phyloP scores from a whole-genome alignment of 2,888 invertebrate genomes.

The Catocala sponsa region DNA sequence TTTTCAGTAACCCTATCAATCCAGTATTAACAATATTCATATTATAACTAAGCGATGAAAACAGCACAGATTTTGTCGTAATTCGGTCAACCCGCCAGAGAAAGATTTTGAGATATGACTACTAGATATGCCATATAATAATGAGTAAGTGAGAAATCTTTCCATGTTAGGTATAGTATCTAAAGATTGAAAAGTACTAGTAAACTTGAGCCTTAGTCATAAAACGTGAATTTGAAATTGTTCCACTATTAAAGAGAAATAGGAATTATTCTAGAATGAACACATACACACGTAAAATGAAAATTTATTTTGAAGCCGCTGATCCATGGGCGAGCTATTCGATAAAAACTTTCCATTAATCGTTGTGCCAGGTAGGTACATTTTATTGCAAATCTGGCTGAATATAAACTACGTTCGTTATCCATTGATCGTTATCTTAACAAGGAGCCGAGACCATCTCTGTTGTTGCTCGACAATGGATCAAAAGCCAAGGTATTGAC shows the following conservation, averaged over 20 bases:
- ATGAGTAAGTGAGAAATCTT: conserved; percentile 68
- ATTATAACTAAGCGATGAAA: conserved; percentile 11
- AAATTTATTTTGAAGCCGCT: conserved; percentile 51
- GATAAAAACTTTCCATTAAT: neutral
- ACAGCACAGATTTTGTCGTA: conserved; percentile 21
- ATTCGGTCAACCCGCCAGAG: conserved; percentile 46
- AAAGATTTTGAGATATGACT: conserved; percentile 76
- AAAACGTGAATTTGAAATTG: conserved; percentile 63
- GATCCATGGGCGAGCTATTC: conserved; percentile 41
- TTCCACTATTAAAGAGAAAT: conserved; percentile 72
- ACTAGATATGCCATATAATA: conserved; percentile 80
- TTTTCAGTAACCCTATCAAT: conserved; percentile 22
- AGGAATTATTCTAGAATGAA: conserved; percentile 71
- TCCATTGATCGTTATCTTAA: conserved; percentile 26
- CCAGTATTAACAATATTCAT: conserved; percentile 26
- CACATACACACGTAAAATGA: conserved; percentile 70
- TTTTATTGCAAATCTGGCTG: neutral
- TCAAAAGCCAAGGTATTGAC: conserved; percentile 59
- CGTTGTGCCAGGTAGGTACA: neutral
- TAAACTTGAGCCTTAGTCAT: conserved; percentile 61
- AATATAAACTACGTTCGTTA: conserved; percentile 19
- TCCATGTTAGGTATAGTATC: conserved; percentile 72
- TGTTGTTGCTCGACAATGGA: conserved; percentile 46
- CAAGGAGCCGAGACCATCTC: conserved; percentile 18
- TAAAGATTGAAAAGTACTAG: conserved; percentile 70